Evolutionary conservation across 2,113 vertebrate species (phyloP).

Genomic region (Callopanchax toddi): DNA sequence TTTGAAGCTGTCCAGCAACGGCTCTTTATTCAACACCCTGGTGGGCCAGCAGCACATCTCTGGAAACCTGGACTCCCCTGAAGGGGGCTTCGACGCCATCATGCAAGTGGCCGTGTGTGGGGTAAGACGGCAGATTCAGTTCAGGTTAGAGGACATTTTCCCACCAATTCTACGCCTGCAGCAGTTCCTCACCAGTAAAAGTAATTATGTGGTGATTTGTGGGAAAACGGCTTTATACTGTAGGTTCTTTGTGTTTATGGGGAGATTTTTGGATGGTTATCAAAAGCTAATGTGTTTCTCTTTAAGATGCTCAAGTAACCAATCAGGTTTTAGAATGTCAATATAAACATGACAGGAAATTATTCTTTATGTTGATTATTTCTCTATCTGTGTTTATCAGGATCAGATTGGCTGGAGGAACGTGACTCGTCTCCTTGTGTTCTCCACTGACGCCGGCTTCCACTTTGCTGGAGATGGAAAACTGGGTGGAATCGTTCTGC

Average conservation of each 20-base stretch:
- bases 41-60: slow-evolving; percentile 97
- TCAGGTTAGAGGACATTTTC: slow-evolving; percentile 12
- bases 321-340: neutral
- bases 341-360: neutral
- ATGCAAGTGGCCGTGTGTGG: slow-evolving; percentile 99
- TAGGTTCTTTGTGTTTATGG: slow-evolving; percentile 15
- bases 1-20: slow-evolving; percentile 88
- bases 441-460: slow-evolving; percentile 98
- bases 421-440: slow-evolving; percentile 95
- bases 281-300: slow-evolving; percentile 3
- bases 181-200: slow-evolving; percentile 15
- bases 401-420: slow-evolving; percentile 96
- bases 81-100: slow-evolving; percentile 98
- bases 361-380: neutral
- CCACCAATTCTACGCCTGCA: neutral
- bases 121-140: slow-evolving; percentile 76
- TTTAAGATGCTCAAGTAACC: neutral
- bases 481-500: slow-evolving; percentile 96
- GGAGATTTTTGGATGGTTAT: slow-evolving; percentile 32
- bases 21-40: slow-evolving; percentile 87
- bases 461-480: slow-evolving; percentile 98
- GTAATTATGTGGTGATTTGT: slow-evolving; percentile 35
- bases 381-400: slow-evolving; percentile 67
- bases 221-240: slow-evolving; percentile 43
- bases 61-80: slow-evolving; percentile 97